Evolutionary conservation across 2,113 vertebrate species (phyloP).

Genomic region (Phyllostomus discolor): DNA sequence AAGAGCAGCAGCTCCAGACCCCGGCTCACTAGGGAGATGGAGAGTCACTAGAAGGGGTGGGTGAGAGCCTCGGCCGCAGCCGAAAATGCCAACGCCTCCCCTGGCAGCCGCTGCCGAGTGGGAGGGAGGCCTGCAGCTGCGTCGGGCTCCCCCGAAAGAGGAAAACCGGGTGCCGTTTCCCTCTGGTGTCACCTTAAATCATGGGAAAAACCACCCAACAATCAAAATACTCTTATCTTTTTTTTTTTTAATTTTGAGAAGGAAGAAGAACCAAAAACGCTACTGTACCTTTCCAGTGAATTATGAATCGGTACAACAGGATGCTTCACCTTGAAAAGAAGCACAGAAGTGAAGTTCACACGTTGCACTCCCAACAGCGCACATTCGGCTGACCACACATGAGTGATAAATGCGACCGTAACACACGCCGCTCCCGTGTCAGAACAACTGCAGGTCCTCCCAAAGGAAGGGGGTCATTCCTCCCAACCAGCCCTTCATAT

Average conservation of each 20-base stretch:
- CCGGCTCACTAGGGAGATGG: background rate
- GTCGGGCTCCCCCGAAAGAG: background rate
- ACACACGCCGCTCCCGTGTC: background rate
- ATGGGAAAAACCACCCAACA: background rate
- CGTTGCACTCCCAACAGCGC: slow-evolving; percentile 35
- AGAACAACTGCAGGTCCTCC: background rate
- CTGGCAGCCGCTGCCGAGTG: background rate
- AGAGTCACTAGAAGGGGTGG: background rate
- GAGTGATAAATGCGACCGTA: background rate
- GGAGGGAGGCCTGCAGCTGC: background rate
- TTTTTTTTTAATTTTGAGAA: background rate
- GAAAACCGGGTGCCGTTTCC: background rate
- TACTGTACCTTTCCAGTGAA: slow-evolving; percentile 87
- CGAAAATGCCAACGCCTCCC: background rate
- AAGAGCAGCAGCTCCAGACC: background rate
- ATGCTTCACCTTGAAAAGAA: slow-evolving; percentile 86
- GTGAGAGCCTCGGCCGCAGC: too few relatives aligned
- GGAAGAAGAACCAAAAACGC: slow-evolving; percentile 43
- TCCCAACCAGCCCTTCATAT: background rate
- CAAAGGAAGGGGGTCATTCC: background rate
- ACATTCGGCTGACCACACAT: background rate
- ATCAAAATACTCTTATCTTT: background rate
- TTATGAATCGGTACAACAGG: slow-evolving; percentile 83
- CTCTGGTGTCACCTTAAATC: background rate
- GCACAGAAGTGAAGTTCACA: slow-evolving; percentile 49